Conservation (phyloP, 2,888 invertebrate species). For the Pomacea canaliculata region DNA sequence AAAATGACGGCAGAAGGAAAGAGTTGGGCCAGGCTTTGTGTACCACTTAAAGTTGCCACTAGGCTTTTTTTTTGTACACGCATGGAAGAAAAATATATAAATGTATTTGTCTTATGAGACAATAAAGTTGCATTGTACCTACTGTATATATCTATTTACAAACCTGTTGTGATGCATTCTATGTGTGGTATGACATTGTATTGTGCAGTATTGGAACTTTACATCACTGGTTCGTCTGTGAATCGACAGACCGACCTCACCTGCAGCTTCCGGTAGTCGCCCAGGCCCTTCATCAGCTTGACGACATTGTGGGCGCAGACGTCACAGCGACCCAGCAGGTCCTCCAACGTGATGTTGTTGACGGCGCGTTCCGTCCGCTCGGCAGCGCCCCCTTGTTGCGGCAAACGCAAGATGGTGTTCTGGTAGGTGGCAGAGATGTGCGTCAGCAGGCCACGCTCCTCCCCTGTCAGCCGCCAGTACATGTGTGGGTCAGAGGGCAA, state of each 20-base stretch:
- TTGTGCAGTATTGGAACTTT: no score
- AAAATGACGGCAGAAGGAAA: no score
- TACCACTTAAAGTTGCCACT: no score
- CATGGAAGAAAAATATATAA: no score
- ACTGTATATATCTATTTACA: no score
- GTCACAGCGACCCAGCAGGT: slow-evolving; percentile 78
- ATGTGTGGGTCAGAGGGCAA: slow-evolving; percentile 42
- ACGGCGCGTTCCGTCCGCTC: slow-evolving; percentile 13
- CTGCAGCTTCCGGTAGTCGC: slow-evolving; percentile 91
- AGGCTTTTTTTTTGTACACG: no score
- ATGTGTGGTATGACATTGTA: no score
- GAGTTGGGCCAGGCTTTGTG: no score
- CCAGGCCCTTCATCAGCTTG: slow-evolving; percentile 75
- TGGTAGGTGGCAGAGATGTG: slow-evolving; percentile 38
- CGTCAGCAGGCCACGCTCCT: slow-evolving; percentile 43
- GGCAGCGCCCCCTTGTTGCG: slow-evolving; percentile 10
- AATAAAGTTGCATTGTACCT: no score
- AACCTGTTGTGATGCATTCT: no score
- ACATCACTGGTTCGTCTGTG: neutral
- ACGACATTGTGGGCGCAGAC: slow-evolving; percentile 86
- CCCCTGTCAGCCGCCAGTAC: slow-evolving; percentile 41
- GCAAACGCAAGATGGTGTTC: slow-evolving; percentile 22
- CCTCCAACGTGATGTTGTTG: slow-evolving; percentile 70
- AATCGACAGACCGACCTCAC: slow-evolving; percentile 66
- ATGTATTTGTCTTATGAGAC: no score